Conservation (phyloP, 2,888 invertebrate species). For the Nomada fucata region DNA sequence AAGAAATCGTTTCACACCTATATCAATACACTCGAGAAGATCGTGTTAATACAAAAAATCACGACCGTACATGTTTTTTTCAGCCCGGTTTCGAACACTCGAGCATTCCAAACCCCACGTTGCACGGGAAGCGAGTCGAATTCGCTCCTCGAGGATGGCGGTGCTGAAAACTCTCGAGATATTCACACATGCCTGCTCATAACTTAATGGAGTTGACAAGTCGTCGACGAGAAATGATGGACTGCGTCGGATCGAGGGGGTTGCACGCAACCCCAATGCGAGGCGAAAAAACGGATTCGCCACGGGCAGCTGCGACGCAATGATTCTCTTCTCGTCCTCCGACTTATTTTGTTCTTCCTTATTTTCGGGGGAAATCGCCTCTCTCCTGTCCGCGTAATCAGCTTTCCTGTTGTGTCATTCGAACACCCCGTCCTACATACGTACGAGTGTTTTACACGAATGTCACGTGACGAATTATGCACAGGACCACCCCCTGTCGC, state of each 20-base stretch:
- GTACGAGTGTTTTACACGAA: slow-evolving; percentile 66
- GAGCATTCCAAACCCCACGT: background rate
- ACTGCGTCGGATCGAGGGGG: slow-evolving; percentile 65
- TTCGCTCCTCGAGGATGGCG: background rate
- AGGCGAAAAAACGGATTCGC: slow-evolving; percentile 77
- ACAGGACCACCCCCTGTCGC: slow-evolving; percentile 62
- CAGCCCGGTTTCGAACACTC: background rate
- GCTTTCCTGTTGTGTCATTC: slow-evolving; percentile 50
- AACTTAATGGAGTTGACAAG: slow-evolving; percentile 69
- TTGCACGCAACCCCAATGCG: slow-evolving; percentile 67
- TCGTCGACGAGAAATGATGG: slow-evolving; percentile 69
- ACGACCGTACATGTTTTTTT: background rate
- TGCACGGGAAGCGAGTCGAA: slow-evolving; percentile 24
- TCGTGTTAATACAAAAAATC: background rate
- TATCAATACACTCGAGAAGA: background rate
- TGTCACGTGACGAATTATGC: slow-evolving; percentile 73
- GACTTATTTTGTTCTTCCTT: slow-evolving; percentile 54
- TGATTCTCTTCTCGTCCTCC: slow-evolving; percentile 53
- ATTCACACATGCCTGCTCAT: slow-evolving; percentile 54
- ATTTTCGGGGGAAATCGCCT: slow-evolving; percentile 57
- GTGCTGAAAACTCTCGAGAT: slow-evolving; percentile 45
- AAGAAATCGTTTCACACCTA: too few species aligned
- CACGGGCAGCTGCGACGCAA: slow-evolving; percentile 81
- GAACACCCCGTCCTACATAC: slow-evolving; percentile 37
- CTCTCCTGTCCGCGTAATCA: slow-evolving; percentile 51